phyloP scores from a whole-genome alignment of 2,113 vertebrate species.

The Mungos mungo region DNA sequence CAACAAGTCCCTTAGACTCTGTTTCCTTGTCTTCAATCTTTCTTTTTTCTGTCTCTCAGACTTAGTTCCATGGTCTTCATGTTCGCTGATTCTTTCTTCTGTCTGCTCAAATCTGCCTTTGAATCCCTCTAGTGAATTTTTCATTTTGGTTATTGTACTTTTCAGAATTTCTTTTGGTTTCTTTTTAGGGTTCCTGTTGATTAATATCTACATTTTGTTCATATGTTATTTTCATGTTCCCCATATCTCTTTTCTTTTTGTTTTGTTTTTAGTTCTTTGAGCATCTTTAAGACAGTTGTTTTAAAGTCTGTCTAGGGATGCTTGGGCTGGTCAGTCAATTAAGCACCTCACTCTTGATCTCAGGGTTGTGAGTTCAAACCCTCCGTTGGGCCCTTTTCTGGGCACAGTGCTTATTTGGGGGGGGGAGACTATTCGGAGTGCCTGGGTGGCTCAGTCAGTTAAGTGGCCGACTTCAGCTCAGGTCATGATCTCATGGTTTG shows the following conservation, averaged over 20 bases:
- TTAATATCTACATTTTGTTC: not conserved
- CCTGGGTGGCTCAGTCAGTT: too few species aligned
- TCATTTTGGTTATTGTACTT: not conserved
- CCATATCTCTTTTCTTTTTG: not conserved
- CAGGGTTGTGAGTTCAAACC: too few species aligned
- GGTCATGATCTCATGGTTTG: too few species aligned
- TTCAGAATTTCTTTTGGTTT: not conserved
- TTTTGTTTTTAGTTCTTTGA: not conserved
- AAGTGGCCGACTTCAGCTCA: too few species aligned
- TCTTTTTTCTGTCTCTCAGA: not conserved
- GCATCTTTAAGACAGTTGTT: not conserved
- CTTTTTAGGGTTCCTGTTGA: not conserved
- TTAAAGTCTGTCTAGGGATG: not conserved
- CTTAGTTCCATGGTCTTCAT: not conserved
- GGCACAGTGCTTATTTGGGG: too few species aligned
- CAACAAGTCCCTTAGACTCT: not conserved
- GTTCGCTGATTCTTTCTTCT: not conserved
- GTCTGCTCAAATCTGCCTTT: not conserved
- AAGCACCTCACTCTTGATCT: too few species aligned
- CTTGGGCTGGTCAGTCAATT: too few species aligned
- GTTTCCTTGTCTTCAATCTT: not conserved
- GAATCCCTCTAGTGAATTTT: not conserved
- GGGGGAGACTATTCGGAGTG: too few species aligned
- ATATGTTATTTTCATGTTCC: not conserved
- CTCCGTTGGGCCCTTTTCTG: too few species aligned